These are phyloP conservation scores for Koerneria pararmatus DNA, from an alignment of 2,888 invertebrate species.

Conservation along the genomic window DNA sequence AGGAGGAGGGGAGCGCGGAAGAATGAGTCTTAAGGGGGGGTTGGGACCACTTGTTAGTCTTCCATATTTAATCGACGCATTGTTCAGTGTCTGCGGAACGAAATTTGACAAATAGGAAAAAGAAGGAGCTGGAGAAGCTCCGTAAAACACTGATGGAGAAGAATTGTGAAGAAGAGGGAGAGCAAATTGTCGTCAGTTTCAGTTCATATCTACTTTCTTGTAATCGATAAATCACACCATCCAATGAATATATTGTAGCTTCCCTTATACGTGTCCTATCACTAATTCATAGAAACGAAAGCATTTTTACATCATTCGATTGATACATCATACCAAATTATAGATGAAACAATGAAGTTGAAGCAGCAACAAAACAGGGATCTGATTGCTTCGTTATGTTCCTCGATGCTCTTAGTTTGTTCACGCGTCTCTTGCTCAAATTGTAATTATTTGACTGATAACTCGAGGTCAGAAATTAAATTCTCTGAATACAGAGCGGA, in stretches of 20 bases:
- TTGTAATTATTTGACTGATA: background rate
- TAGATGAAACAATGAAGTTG: too few relatives aligned
- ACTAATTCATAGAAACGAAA: too few relatives aligned
- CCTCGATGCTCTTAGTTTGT: background rate
- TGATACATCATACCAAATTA: too few relatives aligned
- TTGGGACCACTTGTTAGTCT: too few relatives aligned
- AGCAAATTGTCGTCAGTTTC: too few relatives aligned
- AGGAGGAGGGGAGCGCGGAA: too few relatives aligned
- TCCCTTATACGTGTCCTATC: too few relatives aligned
- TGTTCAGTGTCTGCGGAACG: slow-evolving; percentile 32
- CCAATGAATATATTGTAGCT: too few relatives aligned
- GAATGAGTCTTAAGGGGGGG: too few relatives aligned
- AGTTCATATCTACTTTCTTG: too few relatives aligned
- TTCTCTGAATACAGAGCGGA: background rate
- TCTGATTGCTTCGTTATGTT: background rate
- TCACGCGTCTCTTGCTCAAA: background rate
- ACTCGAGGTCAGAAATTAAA: background rate
- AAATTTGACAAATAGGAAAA: slow-evolving; percentile 30
- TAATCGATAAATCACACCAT: too few relatives aligned
- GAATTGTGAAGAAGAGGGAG: slow-evolving; percentile 23
- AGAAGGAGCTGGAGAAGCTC: slow-evolving; percentile 36
- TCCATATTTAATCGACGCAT: background rate
- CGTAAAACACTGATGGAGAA: slow-evolving; percentile 35
- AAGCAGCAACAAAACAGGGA: background rate
- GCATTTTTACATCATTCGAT: too few relatives aligned